Evolutionary conservation across 1,140 invertebrate species (phyloP), one percentile per base, ranked within the genome.

Genomic region (Hyphantria cunea): DNA sequence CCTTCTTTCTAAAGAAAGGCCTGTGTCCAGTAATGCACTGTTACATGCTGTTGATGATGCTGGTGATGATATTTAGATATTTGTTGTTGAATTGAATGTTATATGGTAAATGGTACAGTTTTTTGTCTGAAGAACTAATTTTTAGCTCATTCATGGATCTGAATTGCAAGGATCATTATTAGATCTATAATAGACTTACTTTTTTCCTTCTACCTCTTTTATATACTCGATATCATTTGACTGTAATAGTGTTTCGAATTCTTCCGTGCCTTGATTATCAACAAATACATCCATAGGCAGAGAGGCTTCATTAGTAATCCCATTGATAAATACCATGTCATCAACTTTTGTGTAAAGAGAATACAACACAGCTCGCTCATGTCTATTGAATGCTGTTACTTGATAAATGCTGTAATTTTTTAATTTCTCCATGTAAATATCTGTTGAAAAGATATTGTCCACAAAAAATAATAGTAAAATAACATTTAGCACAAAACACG

Each of bases 221-320:
- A 17, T 45, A 48, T 71, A 80, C 68, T 81, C 69, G 59, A 86
- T 80, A 14, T 69, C 66, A 58, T 64, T 66, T 34, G 44, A 37
- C 64, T 5, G 64, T 7, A 86, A 67, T 44, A 64, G 63, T 2
- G 60, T 50, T 74, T 82, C 75, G 72, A 87, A 87, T 31, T 31
- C 15, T 15, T 51, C n/a, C 11, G 39, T 32, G 17, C 52, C 62
- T 8, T 67, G 63, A 12, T 55, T 39, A 49, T 74, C 64, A 6
- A 85, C 84, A 42, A 78, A 49, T 12, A 84, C 63, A 58, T 78
- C 47, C 61, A 86, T 89, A 0, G 84, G 64, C 49, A 84, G 56
- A 12, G 73, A 71, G 14, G 84, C 82, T 65, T 85, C 78, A 71
- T 86, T 89, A 17, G 84, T 75, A 6, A 89, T 69, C 34, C 76